A percentile compares a stretch with the other conserved stretches of the same genome.
Conservation (phyloP, 2,797 vertebrate species). For the Spatula clypeata region DNA sequence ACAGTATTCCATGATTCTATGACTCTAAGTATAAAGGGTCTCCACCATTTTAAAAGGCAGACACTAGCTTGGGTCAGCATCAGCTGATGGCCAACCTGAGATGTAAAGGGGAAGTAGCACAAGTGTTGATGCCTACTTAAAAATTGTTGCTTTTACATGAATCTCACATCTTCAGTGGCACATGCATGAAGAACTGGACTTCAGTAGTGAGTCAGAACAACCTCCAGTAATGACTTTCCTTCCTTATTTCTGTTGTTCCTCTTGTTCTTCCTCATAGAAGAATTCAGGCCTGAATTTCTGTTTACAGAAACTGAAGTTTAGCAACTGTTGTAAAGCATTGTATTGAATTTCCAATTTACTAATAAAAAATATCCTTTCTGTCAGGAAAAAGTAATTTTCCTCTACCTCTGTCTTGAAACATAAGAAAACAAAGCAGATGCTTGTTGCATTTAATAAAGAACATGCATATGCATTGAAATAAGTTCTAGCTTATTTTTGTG, state of each 20-base stretch:
- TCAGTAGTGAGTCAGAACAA: neutral
- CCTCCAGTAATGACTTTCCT: neutral
- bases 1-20: neutral
- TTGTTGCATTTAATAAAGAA: slow-evolving; percentile 80
- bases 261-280: neutral
- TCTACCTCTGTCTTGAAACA: slow-evolving; percentile 75
- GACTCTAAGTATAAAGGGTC: neutral
- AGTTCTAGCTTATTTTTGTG: slow-evolving; percentile 70
- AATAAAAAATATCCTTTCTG: slow-evolving; percentile 72
- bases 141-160: neutral
- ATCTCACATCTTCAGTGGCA: neutral
- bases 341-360: slow-evolving; percentile 67
- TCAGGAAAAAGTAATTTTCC: slow-evolving; percentile 73
- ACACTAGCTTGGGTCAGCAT: neutral
- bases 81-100: neutral
- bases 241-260: neutral
- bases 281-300: neutral
- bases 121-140: neutral
- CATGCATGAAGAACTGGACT: neutral
- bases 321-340: slow-evolving; percentile 23
- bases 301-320: slow-evolving; percentile 44
- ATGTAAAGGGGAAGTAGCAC: neutral
- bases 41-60: neutral
- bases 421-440: slow-evolving; percentile 80
- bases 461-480: slow-evolving; percentile 74